A percentile compares a stretch with the other conserved stretches of the same genome.
Evolutionary conservation across 2,888 invertebrate species (phyloP).

Genomic region (Nematopogon swammerdamellus): DNA sequence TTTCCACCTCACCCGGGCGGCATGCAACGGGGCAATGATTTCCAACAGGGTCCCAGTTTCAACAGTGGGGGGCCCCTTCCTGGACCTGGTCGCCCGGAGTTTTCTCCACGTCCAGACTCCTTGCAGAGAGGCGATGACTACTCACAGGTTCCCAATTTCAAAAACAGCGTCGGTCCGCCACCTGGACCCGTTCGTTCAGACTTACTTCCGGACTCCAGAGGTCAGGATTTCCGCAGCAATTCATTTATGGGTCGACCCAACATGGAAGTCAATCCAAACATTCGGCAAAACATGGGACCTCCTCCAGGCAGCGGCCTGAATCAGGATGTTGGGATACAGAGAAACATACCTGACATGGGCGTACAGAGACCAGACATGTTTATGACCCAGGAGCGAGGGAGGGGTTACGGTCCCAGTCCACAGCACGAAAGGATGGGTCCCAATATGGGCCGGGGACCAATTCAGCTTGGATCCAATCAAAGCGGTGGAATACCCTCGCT

Average conservation of each 20-base stretch:
- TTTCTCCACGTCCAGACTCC: too few species aligned
- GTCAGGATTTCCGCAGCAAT: not conserved
- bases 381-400: not conserved
- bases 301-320: too few species aligned
- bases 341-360: not conserved
- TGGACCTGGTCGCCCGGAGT: not conserved
- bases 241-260: not conserved
- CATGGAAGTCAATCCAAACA: not conserved
- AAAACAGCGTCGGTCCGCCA: too few species aligned
- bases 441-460: not conserved
- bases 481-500: too few species aligned
- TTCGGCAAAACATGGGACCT: not conserved
- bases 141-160: too few species aligned
- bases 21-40: slow-evolving; percentile 3
- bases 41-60: slow-evolving; percentile 1
- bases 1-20: too few species aligned
- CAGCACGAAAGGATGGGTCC: not conserved
- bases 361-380: not conserved
- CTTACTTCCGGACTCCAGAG: too few species aligned
- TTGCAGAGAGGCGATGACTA: too few species aligned
- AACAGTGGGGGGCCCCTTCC: not conserved
- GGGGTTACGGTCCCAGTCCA: not conserved
- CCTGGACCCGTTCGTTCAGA: too few species aligned
- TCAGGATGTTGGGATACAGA: not conserved
- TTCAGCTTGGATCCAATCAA: too few species aligned